A percentile compares a stretch with the other conserved stretches of the same genome.
These are phyloP conservation scores for Cyprinus carpio DNA, from an alignment of 2,113 vertebrate genomes.

Conservation along the genomic window DNA sequence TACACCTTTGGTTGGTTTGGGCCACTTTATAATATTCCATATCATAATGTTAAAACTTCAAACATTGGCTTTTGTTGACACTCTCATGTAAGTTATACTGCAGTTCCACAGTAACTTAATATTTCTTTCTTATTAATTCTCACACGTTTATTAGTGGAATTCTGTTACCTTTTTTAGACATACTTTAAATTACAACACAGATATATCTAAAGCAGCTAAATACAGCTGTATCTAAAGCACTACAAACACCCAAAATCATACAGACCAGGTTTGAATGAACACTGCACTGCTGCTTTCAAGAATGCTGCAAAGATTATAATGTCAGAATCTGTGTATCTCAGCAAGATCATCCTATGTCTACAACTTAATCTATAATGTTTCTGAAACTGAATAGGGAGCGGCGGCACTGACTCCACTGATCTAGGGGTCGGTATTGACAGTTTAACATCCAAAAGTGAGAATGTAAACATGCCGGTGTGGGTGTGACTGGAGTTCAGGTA, in stretches of 20 bases:
- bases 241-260: neutral
- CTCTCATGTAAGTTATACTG: no score
- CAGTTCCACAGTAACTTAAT: no score
- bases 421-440: neutral
- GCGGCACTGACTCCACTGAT: neutral
- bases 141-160: no score
- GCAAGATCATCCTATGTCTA: neutral
- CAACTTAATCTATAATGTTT: neutral
- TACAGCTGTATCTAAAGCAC: neutral
- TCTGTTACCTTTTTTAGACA: neutral
- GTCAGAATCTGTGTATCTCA: neutral
- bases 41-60: no score
- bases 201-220: no score
- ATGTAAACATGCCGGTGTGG: slow-evolving; percentile 35
- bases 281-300: neutral
- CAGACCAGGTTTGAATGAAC: neutral
- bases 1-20: no score
- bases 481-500: slow-evolving; percentile 32
- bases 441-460: slow-evolving; percentile 11
- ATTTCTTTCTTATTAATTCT: no score
- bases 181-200: neutral
- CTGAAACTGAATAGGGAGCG: neutral
- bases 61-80: no score
- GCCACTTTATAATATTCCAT: no score
- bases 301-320: neutral